phyloP scores from a whole-genome alignment of 2,113 vertebrate genomes.

The Vidua macroura region DNA sequence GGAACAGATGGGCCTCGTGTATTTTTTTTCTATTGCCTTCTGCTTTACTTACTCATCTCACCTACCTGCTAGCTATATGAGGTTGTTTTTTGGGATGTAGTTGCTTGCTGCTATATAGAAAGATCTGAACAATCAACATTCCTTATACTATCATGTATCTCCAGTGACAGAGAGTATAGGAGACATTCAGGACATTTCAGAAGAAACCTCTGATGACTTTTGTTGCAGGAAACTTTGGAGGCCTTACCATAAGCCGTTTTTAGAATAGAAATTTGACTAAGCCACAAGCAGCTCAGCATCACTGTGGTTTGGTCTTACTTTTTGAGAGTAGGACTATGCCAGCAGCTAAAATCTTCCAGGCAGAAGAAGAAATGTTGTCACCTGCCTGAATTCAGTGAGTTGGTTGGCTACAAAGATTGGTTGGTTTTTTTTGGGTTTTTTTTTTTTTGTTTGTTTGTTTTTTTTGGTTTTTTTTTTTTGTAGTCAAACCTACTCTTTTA shows the following conservation, averaged over 20 bases:
- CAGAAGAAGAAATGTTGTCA: background rate
- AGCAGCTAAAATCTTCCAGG: background rate
- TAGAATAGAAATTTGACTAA: constrained; percentile 39
- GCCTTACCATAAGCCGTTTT: background rate
- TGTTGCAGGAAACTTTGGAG: background rate
- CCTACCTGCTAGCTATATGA: background rate
- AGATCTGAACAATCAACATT: background rate
- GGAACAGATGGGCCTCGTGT: background rate
- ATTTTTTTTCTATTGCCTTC: background rate
- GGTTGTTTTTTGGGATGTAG: background rate
- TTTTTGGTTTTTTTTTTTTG: background rate
- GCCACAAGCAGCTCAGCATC: background rate
- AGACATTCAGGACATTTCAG: background rate
- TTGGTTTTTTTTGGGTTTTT: background rate
- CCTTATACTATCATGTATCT: background rate
- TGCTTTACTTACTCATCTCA: background rate
- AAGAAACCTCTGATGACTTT: constrained; percentile 26
- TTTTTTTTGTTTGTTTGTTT: background rate
- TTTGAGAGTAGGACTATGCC: background rate
- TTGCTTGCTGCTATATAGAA: background rate
- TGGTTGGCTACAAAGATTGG: background rate
- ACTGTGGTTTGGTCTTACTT: background rate
- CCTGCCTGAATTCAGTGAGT: background rate
- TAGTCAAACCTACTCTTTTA: background rate
- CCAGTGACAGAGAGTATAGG: background rate